A percentile compares a stretch with the other conserved stretches of the same genome.
These are phyloP conservation scores for Antedon mediterranea DNA, from an alignment of 53 echinoderm and acorn worm genomes.

Conservation along the genomic window DNA sequence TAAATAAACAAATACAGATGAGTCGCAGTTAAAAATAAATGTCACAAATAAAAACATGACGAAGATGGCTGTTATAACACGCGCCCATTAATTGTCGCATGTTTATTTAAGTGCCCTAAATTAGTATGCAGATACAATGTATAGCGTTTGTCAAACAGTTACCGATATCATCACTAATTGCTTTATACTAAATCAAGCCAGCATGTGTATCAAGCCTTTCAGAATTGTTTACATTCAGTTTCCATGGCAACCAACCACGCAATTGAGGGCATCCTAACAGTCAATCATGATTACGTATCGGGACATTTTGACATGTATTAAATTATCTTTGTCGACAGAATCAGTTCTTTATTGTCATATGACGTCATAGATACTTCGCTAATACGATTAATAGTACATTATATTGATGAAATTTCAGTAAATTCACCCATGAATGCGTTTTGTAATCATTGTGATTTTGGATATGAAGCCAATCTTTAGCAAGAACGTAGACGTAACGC, in stretches of 20 bases:
- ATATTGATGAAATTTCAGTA: background rate
- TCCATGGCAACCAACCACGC: background rate
- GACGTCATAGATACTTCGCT: background rate
- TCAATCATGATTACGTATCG: background rate
- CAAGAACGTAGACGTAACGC: too few relatives aligned
- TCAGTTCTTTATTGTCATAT: background rate
- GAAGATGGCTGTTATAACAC: too few relatives aligned
- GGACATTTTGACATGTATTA: too few relatives aligned
- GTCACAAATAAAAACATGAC: too few relatives aligned
- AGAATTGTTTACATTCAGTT: background rate
- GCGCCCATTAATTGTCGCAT: too few relatives aligned
- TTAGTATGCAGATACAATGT: background rate
- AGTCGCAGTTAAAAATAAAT: too few relatives aligned
- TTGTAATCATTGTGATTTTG: too few relatives aligned
- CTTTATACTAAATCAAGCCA: background rate
- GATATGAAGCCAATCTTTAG: too few relatives aligned
- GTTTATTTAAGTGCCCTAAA: too few relatives aligned
- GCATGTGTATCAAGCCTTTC: background rate
- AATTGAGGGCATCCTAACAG: background rate
- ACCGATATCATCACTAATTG: background rate
- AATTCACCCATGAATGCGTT: too few relatives aligned
- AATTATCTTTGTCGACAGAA: background rate
- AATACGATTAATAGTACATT: background rate
- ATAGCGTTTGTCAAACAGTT: background rate
- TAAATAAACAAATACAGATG: too few relatives aligned